phyloP scores from a whole-genome alignment of 23 tunicate genomes.

The Halocynthia roretzi region DNA sequence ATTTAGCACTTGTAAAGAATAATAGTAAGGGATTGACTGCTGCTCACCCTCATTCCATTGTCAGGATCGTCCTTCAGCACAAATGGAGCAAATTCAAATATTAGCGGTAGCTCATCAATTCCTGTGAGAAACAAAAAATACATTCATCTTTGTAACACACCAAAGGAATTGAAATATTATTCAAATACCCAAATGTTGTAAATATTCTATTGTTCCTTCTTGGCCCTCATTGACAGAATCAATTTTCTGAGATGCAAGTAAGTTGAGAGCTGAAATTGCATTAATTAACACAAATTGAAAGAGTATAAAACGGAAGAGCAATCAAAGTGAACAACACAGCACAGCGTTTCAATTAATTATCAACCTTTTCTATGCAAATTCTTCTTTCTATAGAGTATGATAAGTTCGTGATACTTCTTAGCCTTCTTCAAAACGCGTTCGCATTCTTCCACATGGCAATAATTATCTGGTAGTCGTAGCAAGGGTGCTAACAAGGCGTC shows the following conservation, averaged over 20 bases:
- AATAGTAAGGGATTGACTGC: neutral
- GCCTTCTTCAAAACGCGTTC: slow-evolving; percentile 52
- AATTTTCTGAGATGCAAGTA: slow-evolving; percentile 6
- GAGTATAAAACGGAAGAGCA: neutral
- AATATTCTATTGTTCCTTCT: slow-evolving; percentile 70
- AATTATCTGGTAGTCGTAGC: slow-evolving; percentile 79
- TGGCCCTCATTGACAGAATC: slow-evolving; percentile 22
- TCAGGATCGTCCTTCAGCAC: slow-evolving; percentile 38
- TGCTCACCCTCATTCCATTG: slow-evolving; percentile 53
- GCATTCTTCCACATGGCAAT: slow-evolving; percentile 84
- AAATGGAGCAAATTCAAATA: slow-evolving; percentile 51
- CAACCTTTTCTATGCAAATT: slow-evolving; percentile 74
- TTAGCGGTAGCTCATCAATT: slow-evolving; percentile 35
- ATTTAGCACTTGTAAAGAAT: neutral
- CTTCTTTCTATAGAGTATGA: slow-evolving; percentile 63
- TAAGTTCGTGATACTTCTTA: slow-evolving; percentile 57
- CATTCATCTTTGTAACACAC: neutral
- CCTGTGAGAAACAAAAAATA: slow-evolving; percentile 25
- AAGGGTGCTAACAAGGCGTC: slow-evolving; percentile 85
- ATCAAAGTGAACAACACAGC: neutral
- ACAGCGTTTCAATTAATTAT: neutral
- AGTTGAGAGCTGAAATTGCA: slow-evolving; percentile 6
- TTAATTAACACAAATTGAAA: neutral
- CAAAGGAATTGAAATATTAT: neutral
- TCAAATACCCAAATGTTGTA: slow-evolving; percentile 69